Evolutionary conservation across 1,140 invertebrate genomes (phyloP).

Genomic region (Bombus affinis): DNA sequence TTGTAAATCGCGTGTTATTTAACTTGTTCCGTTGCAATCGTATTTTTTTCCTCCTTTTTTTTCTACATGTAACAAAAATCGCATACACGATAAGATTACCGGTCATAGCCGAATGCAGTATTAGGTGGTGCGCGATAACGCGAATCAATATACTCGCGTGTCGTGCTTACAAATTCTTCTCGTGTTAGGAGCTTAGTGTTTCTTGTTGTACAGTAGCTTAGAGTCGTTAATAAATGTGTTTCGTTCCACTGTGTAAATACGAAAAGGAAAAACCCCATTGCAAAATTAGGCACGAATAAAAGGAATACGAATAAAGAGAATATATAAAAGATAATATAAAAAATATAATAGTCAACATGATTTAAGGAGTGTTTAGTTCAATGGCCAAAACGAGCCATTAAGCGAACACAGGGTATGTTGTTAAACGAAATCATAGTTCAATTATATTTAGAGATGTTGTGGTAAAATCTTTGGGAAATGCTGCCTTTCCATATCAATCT

Average conservation of each 20-base stretch:
- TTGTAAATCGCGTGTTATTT: constrained; percentile 13
- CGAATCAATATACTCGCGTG: not conserved
- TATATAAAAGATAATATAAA: not conserved
- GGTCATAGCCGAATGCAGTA: constrained; percentile 25
- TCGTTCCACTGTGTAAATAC: constrained; percentile 61
- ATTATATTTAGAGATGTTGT: constrained; percentile 53
- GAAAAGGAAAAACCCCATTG: constrained; percentile 8
- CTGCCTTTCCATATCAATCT: constrained; percentile 35
- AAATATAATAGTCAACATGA: not conserved
- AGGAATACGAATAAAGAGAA: not conserved
- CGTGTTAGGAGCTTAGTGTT: constrained; percentile 48
- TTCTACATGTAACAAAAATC: not conserved
- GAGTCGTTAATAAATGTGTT: constrained; percentile 50
- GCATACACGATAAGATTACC: constrained; percentile 38
- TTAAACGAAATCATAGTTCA: constrained; percentile 10
- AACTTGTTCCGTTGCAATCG: constrained; percentile 17
- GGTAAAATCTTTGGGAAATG: constrained; percentile 35
- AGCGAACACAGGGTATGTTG: constrained; percentile 41
- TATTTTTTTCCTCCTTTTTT: not conserved
- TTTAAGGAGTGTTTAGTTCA: constrained; percentile 5
- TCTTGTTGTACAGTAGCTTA: constrained; percentile 66
- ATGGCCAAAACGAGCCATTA: constrained; percentile 1
- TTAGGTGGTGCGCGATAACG: constrained; percentile 28
- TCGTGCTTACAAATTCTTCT: constrained; percentile 36
- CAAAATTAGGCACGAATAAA: not conserved